phyloP scores from a whole-genome alignment of 2,888 invertebrate genomes.

The Prenolepis imparis region DNA sequence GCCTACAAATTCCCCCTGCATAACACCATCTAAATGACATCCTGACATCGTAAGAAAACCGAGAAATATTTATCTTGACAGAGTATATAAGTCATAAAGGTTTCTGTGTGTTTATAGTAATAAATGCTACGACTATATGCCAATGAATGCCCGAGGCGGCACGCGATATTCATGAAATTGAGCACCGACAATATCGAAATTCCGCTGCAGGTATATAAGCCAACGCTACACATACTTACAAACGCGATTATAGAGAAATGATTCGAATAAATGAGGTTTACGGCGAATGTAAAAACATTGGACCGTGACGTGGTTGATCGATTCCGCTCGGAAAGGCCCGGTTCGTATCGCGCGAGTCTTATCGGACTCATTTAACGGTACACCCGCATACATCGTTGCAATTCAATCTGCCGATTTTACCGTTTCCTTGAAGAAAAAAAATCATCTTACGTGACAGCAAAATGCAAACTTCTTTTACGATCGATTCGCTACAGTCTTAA shows the following conservation, averaged over 20 bases:
- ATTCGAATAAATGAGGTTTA: constrained; percentile 12
- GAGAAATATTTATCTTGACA: constrained; percentile 15
- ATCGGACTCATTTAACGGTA: constrained; percentile 43
- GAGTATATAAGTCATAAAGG: neutral
- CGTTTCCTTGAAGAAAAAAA: constrained; percentile 17
- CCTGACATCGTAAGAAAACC: neutral
- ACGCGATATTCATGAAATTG: constrained; percentile 49
- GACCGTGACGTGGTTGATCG: constrained; percentile 18
- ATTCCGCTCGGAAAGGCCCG: constrained; percentile 27
- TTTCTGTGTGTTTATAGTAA: neutral
- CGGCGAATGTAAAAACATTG: constrained; percentile 24
- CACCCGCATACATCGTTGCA: constrained; percentile 31
- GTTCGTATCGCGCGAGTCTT: constrained; percentile 23
- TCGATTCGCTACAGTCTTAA: neutral
- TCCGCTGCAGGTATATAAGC: constrained; percentile 1
- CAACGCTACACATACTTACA: neutral
- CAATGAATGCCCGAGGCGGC: constrained; percentile 29
- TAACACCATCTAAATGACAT: neutral
- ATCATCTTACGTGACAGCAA: neutral
- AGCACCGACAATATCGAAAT: constrained; percentile 34
- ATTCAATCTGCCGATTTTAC: constrained; percentile 34
- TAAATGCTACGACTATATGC: constrained; percentile 27
- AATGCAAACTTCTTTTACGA: neutral
- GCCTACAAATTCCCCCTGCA: neutral
- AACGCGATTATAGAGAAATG: constrained; percentile 8